Evolutionary conservation across 2,113 vertebrate genomes (phyloP).

Genomic region (Gymnogyps californianus): DNA sequence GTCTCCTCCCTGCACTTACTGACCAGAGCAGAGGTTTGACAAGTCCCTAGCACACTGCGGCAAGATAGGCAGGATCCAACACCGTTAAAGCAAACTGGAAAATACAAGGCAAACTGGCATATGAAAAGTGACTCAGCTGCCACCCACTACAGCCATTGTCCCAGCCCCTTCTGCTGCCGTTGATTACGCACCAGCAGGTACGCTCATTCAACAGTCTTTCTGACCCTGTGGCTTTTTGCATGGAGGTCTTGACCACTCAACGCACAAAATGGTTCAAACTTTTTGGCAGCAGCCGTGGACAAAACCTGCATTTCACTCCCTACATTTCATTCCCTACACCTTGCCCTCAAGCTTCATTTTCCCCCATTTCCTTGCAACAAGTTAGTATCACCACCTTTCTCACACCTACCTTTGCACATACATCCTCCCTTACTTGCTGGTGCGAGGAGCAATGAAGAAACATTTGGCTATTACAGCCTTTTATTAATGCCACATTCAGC

Average conservation of each 20-base stretch:
- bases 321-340: not conserved
- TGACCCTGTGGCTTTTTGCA: not conserved
- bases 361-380: not conserved
- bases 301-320: not conserved
- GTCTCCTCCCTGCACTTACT: not conserved
- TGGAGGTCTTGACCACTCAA: not conserved
- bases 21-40: not conserved
- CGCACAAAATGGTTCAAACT: rapidly evolving
- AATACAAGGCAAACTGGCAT: not conserved
- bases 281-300: not conserved
- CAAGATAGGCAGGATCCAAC: not conserved
- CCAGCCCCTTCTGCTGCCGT: rapidly evolving
- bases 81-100: not conserved
- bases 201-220: not conserved
- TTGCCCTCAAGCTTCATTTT: not conserved
- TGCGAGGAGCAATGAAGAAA: not conserved
- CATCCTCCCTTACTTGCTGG: too few species aligned
- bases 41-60: not conserved
- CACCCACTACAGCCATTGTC: rapidly evolving
- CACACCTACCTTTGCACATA: not conserved
- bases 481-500: not conserved
- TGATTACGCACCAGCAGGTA: not conserved
- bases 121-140: not conserved
- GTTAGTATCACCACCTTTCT: not conserved
- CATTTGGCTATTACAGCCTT: not conserved